Base-by-base conservation (phyloP, 2,797 vertebrate species). In the Malacoctenus gilli region DNA sequence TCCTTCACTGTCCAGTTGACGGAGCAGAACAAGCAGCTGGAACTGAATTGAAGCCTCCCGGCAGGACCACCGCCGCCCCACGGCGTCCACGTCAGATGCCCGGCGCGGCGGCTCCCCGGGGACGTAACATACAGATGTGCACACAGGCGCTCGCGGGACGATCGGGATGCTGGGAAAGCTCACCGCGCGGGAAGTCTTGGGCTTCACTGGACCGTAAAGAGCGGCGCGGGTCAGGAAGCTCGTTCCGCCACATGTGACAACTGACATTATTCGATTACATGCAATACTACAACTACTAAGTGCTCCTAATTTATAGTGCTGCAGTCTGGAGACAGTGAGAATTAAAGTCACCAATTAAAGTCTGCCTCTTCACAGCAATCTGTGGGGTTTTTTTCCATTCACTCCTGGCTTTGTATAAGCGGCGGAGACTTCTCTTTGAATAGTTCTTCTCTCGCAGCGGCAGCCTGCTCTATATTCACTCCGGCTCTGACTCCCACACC, bases 21-120 rank as follows among this genome's bases (percentile, higher is more conserved):
- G 79, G 63, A 83, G 83, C 79, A 69, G 67, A 74, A 83, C 69
- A 73, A 57, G 50, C 50, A 13, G 37, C 12, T 72, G 69, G 80
- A 82, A 56, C 18, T 25, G 23, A 80, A 54, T 76, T 73, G 69
- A 57, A 19, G 50, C 47, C 76, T 77, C 74, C 76, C 51, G 58
- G 77, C 67, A 64, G 75, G 69, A 70, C 54, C 73, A n/a, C n/a
- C n/a, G n/a, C n/a, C n/a, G n/a, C n/a, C n/a, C n/a, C n/a, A n/a
- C n/a, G n/a, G 75, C 65, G 43, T 77, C 69, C 75, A 52, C 25
- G 30, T 5, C 25, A 6, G 9, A 28, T 6, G 72, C 13, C 47
- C 42, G 0, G 56, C 35, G 53, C 66, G 47, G 72, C 58, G 11
- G 41, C 53, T 58, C 56, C 68, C 65, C 0, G 9, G 59, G 59